These are phyloP conservation scores for Zosterops hypoxanthus DNA, from an alignment of 2,113 vertebrate genomes.

Conservation along the genomic window DNA sequence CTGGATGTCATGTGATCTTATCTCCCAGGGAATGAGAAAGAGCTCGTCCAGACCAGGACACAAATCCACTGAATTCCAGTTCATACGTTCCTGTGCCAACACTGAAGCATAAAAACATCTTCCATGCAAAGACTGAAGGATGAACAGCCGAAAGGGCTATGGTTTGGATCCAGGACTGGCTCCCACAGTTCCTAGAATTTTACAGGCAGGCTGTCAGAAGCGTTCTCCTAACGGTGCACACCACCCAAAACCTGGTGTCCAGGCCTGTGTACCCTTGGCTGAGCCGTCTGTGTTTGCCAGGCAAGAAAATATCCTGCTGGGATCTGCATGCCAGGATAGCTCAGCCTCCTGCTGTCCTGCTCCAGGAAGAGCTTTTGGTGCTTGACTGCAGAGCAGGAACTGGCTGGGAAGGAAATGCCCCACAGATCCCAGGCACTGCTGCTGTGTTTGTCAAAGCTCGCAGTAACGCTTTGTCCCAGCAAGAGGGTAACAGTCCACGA, in stretches of 20 bases:
- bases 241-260: neutral
- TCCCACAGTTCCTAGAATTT: neutral
- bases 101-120: neutral
- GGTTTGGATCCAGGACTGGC: neutral
- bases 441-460: neutral
- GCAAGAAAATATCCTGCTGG: neutral
- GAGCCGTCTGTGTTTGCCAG: fast-evolving
- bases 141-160: neutral
- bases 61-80: neutral
- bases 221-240: neutral
- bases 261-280: neutral
- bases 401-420: neutral
- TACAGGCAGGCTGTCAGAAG: neutral
- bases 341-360: fast-evolving
- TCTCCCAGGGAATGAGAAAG: neutral
- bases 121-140: neutral
- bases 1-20: fast-evolving
- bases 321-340: neutral
- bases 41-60: neutral
- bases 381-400: neutral
- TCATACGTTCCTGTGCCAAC: fast-evolving
- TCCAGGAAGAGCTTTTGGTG: neutral
- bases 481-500: neutral
- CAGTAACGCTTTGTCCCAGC: neutral
- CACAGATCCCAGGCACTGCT: neutral